phyloP scores from a whole-genome alignment of 2,888 invertebrate genomes.

The Nysson spinosus region DNA sequence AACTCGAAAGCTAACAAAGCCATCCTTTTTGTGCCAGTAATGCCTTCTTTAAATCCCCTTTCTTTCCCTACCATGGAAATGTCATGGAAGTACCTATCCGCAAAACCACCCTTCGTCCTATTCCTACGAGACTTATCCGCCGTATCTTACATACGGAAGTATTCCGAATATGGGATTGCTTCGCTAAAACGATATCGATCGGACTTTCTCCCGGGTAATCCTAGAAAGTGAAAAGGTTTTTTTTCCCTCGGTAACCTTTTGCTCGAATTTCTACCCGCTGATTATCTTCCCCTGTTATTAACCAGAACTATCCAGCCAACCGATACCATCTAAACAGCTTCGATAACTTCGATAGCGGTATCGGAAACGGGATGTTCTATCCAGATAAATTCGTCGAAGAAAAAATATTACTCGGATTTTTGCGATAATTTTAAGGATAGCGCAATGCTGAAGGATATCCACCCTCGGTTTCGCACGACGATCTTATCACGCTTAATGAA shows the following conservation, averaged over 20 bases:
- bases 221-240: no score
- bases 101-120: not conserved
- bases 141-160: conserved; percentile 13
- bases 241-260: not conserved
- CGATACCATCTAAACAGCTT: no score
- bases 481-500: conserved; percentile 53
- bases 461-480: conserved; percentile 7
- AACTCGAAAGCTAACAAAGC: not conserved
- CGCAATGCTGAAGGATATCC: conserved; percentile 34
- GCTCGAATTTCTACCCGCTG: not conserved
- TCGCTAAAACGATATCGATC: conserved; percentile 1
- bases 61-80: not conserved
- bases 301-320: no score
- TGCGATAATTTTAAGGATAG: no score
- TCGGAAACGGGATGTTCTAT: no score
- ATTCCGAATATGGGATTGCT: conserved; percentile 8
- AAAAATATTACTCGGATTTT: no score
- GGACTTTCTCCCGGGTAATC: not conserved
- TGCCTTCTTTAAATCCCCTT: not conserved
- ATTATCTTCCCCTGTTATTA: no score
- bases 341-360: no score
- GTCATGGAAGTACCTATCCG: not conserved
- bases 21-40: not conserved
- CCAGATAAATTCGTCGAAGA: no score
- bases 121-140: conserved; percentile 13